Percentiles rank a stretch among this genome's conserved stretches.
These are phyloP conservation scores for Crotalus horridus DNA, from an alignment of 2,113 vertebrate species.

Conservation along the genomic window DNA sequence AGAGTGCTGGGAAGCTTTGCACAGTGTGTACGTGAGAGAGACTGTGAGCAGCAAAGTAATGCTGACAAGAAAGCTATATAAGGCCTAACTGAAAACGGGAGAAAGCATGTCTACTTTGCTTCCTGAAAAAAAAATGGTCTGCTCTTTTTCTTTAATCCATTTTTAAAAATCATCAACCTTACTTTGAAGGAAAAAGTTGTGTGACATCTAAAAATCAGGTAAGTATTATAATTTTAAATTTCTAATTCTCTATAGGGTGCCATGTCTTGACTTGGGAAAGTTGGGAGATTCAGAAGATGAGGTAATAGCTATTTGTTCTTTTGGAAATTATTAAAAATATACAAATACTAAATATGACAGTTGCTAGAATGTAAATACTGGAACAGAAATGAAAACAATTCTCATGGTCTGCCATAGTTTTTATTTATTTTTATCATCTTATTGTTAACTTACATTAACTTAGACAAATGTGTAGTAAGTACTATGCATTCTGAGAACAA, in stretches of 20 bases:
- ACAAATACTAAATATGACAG: not conserved
- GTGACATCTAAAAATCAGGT: constrained; percentile 1
- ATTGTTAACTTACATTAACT: not conserved
- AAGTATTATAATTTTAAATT: not conserved
- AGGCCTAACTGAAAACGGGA: too few species aligned
- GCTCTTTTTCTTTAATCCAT: not conserved
- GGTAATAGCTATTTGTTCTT: constrained; percentile 62
- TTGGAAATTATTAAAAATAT: constrained; percentile 6
- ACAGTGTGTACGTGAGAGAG: too few species aligned
- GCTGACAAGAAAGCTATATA: too few species aligned
- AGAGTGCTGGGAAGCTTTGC: too few species aligned
- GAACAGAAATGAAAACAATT: not conserved
- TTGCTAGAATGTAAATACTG: not conserved
- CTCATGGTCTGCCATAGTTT: not conserved
- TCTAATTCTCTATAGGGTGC: constrained; percentile 68
- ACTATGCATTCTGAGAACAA: not conserved
- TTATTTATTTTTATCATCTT: not conserved
- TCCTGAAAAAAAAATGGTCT: constrained; percentile 10
- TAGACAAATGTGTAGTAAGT: not conserved
- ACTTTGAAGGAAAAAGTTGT: not conserved
- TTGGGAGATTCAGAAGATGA: constrained; percentile 74
- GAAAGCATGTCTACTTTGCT: not conserved
- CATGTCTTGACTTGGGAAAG: constrained; percentile 70
- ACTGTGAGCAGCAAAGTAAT: too few species aligned
- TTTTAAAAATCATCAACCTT: not conserved